phyloP scores from a whole-genome alignment of 2,113 vertebrate genomes.

The Oncorhynchus kisutch region DNA sequence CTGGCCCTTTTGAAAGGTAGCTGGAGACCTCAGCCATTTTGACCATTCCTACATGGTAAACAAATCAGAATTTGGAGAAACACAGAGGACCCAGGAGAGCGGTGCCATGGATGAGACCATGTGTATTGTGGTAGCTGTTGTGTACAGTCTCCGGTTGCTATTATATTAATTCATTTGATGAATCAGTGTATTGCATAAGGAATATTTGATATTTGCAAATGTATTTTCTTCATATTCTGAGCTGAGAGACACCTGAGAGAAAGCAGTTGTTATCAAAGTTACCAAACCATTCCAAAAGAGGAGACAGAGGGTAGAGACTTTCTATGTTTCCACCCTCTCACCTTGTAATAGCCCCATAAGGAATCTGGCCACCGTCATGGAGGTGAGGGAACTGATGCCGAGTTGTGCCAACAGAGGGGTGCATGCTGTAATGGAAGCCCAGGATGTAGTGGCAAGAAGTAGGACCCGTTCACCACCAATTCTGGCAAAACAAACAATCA shows the following conservation, averaged over 20 bases:
- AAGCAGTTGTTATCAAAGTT: neutral
- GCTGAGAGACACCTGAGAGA: conserved; percentile 55
- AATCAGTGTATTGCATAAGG: too few species aligned
- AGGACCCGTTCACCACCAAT: conserved; percentile 87
- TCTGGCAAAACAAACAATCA: conserved; percentile 56
- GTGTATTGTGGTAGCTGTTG: too few species aligned
- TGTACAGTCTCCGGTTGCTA: too few species aligned
- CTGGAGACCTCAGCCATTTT: too few species aligned
- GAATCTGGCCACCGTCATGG: conserved; percentile 78
- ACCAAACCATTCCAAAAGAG: neutral
- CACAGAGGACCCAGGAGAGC: too few species aligned
- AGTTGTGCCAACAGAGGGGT: conserved; percentile 77
- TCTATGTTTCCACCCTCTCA: conserved; percentile 52
- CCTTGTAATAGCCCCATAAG: conserved; percentile 89
- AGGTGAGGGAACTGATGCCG: conserved; percentile 69
- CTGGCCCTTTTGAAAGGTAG: too few species aligned
- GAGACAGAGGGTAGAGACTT: neutral
- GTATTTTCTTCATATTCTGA: too few species aligned
- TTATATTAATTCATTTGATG: too few species aligned
- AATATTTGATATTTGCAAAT: too few species aligned
- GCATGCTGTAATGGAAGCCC: conserved; percentile 76
- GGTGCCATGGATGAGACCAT: too few species aligned
- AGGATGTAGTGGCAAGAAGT: conserved; percentile 78
- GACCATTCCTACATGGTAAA: too few species aligned
- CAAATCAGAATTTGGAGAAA: too few species aligned